Evolutionary conservation across 2,797 vertebrate species (phyloP).

Genomic region (Pachyuromys duprasi): DNA sequence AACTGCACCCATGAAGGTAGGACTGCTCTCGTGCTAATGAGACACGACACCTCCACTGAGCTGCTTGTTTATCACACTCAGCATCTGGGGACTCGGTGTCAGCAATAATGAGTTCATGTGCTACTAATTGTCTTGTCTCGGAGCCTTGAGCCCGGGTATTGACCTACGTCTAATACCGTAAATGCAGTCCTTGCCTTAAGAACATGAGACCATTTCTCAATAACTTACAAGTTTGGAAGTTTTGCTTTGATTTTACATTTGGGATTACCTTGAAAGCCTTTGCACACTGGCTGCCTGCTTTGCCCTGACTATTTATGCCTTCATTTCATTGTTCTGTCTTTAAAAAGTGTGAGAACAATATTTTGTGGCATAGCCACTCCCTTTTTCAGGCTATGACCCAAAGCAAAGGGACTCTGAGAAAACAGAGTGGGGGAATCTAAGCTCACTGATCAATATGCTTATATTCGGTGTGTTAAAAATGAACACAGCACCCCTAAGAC

Average conservation of each 20-base stretch:
- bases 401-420: not conserved
- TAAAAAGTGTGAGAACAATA: not conserved
- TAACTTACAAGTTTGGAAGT: not conserved
- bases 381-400: not conserved
- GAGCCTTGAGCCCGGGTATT: not conserved
- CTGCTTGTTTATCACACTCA: constrained; percentile 6
- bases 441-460: not conserved
- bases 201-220: constrained; percentile 47
- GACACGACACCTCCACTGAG: not conserved
- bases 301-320: not conserved
- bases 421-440: not conserved
- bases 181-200: not conserved
- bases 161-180: constrained; percentile 25
- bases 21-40: not conserved
- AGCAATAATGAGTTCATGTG: not conserved
- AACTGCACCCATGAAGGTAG: not conserved
- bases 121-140: not conserved
- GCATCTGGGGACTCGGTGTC: not conserved
- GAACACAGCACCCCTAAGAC: not conserved
- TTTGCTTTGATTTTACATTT: not conserved
- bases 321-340: not conserved
- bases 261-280: not conserved
- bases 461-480: constrained; percentile 33
- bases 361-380: not conserved
- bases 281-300: not conserved